Evolutionary conservation across 2,888 invertebrate genomes (phyloP), one percentile per base, ranked within the genome.

Genomic region (Campoletis raptor): DNA sequence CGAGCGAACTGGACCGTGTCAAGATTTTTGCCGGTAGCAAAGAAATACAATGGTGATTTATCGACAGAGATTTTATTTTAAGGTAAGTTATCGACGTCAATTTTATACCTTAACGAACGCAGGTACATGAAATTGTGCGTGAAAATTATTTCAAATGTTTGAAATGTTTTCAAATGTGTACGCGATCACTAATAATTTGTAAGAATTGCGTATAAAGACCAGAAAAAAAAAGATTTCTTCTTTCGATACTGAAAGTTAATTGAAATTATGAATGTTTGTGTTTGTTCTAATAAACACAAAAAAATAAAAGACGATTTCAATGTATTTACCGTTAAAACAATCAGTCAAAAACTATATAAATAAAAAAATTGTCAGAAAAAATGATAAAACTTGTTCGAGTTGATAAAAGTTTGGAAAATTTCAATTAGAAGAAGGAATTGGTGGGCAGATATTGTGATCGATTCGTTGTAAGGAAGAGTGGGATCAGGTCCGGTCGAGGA

Each of bases 401-500:
- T 21, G 45, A 24, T 40, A 4, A 5, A n/a, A 70, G 30, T 67
- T 40, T 67, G 1, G 15, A 52, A 48, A 78, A 67, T 40, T 18
- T 36, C 8, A 8, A 36, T 40, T 10, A 12, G 30, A 15, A 15
- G 54, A 80, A 83, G 73, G 37, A 77, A 77, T 77, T 67, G 67
- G 83, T 45, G 45, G 12, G 83, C 66, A 69, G 61, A 70, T 83
- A 82, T 83, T 61, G 80, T 78, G 37, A 86, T 81, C 74, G 74
- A 79, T 81, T 64, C 69, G 52, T 61, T 10, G 61, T 42, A 70
- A 30, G 21, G 42, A 24, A 74, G 83, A 74, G 83, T 81, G 86
- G 86, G 86, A 79, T 69, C 78, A 52, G 81, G 81, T 84, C 84
- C 84, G 83, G 69, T 70, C 81, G 86, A 45, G 9, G 52, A 67